A percentile compares a stretch with the other conserved stretches of the same genome.
Evolutionary conservation across 2,888 invertebrate genomes (phyloP).

Genomic region (Lapara coniferarum): DNA sequence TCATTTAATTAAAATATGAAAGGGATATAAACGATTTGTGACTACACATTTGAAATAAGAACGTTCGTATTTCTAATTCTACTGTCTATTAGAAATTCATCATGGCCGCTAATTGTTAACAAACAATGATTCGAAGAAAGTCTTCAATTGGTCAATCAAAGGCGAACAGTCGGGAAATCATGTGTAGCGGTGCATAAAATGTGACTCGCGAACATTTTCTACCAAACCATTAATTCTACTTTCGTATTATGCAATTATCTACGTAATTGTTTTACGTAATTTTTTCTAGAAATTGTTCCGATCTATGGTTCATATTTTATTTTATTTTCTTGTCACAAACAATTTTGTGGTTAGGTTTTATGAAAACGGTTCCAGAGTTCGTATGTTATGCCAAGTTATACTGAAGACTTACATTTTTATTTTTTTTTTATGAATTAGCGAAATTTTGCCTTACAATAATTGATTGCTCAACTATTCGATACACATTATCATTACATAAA

Average conservation of each 20-base stretch:
- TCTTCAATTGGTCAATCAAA: slow-evolving; percentile 52
- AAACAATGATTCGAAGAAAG: slow-evolving; percentile 50
- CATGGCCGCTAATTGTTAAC: background rate
- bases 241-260: slow-evolving; percentile 14
- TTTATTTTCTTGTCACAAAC: background rate
- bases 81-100: too few relatives aligned
- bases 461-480: too few relatives aligned
- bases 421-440: too few relatives aligned
- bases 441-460: too few relatives aligned
- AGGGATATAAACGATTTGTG: too few relatives aligned
- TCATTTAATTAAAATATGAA: too few relatives aligned
- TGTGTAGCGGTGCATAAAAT: slow-evolving; percentile 64
- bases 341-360: background rate
- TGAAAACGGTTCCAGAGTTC: too few relatives aligned
- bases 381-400: too few relatives aligned
- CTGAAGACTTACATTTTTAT: too few relatives aligned
- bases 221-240: slow-evolving; percentile 5
- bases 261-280: slow-evolving; percentile 13
- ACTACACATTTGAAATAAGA: too few relatives aligned
- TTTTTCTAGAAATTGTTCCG: background rate
- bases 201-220: slow-evolving; percentile 50
- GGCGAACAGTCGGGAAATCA: slow-evolving; percentile 50
- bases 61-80: too few relatives aligned
- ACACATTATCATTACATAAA: too few relatives aligned
- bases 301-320: background rate